Percentiles rank a stretch among this genome's conserved stretches.
Conservation (phyloP, 1,140 invertebrate species). For the Bombus turneri region DNA sequence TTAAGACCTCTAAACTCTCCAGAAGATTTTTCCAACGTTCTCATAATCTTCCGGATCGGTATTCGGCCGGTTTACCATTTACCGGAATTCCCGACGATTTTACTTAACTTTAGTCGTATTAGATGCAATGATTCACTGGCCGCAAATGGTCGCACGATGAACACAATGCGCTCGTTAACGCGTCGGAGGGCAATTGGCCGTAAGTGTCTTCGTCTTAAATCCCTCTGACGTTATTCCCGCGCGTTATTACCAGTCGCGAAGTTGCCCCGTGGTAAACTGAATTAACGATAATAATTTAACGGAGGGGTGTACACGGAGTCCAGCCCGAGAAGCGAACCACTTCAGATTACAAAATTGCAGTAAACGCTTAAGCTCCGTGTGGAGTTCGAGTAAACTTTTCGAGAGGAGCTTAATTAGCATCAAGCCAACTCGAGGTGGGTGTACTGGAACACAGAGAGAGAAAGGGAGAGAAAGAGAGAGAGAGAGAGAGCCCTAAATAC, state of each 20-base stretch:
- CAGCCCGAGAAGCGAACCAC: background rate
- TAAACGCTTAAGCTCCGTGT: slow-evolving; percentile 34
- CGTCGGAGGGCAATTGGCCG: slow-evolving; percentile 7
- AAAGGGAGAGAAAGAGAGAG: too few species aligned
- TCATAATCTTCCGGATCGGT: too few species aligned
- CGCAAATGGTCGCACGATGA: background rate
- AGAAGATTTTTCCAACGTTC: background rate
- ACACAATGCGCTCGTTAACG: slow-evolving; percentile 36
- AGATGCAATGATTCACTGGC: background rate
- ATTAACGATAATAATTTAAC: slow-evolving; percentile 51
- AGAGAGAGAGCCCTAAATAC: slow-evolving; percentile 42
- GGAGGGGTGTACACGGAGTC: background rate
- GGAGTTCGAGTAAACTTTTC: slow-evolving; percentile 38
- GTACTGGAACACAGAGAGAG: slow-evolving; percentile 4
- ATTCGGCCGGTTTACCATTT: background rate
- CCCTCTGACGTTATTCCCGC: background rate
- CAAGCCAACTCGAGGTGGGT: slow-evolving; percentile 2
- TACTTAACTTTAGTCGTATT: background rate
- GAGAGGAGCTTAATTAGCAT: slow-evolving; percentile 51
- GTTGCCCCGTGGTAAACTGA: slow-evolving; percentile 35
- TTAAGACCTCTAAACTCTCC: background rate
- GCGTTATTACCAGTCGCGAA: slow-evolving; percentile 19
- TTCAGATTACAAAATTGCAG: slow-evolving; percentile 48
- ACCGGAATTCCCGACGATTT: background rate
- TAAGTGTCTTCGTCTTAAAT: slow-evolving; percentile 10